Percentiles rank a stretch among this genome's conserved stretches.
These are phyloP conservation scores for Euglossa dilemma DNA, from an alignment of 1,140 invertebrate species.

Conservation along the genomic window DNA sequence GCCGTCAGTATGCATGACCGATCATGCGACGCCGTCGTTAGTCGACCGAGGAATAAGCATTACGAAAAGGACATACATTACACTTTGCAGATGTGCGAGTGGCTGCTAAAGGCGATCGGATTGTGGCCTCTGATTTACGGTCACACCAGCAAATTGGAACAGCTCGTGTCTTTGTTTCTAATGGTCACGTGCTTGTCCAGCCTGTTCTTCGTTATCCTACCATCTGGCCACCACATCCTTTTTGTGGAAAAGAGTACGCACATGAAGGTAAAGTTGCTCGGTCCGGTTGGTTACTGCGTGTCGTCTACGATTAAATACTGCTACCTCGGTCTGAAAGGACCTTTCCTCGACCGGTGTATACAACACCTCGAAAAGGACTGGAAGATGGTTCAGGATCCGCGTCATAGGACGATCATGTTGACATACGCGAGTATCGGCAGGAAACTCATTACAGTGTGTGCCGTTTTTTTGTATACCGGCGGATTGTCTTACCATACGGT, in stretches of 20 bases:
- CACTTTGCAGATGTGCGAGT: not conserved
- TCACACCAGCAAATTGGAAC: not conserved
- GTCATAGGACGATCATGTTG: not conserved
- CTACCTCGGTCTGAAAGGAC: not conserved
- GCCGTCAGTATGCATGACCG: not conserved
- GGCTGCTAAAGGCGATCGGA: not conserved
- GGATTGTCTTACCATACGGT: not conserved
- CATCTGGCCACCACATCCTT: not conserved
- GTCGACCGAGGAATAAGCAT: not conserved
- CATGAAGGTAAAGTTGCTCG: not conserved
- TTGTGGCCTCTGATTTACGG: not conserved
- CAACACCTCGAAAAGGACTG: not conserved
- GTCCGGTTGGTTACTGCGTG: not conserved
- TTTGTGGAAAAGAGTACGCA: not conserved
- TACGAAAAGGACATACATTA: not conserved
- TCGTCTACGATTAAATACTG: not conserved
- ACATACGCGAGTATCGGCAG: too few relatives aligned
- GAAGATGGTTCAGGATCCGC: not conserved
- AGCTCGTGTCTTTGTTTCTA: not conserved
- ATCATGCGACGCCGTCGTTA: not conserved
- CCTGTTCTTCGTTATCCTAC: not conserved
- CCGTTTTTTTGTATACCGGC: too few relatives aligned
- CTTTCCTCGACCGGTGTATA: not conserved
- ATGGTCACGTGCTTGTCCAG: not conserved
- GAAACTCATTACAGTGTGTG: too few relatives aligned